Evolutionary conservation across 2,113 vertebrate genomes (phyloP).

Genomic region (Anguilla japonica): DNA sequence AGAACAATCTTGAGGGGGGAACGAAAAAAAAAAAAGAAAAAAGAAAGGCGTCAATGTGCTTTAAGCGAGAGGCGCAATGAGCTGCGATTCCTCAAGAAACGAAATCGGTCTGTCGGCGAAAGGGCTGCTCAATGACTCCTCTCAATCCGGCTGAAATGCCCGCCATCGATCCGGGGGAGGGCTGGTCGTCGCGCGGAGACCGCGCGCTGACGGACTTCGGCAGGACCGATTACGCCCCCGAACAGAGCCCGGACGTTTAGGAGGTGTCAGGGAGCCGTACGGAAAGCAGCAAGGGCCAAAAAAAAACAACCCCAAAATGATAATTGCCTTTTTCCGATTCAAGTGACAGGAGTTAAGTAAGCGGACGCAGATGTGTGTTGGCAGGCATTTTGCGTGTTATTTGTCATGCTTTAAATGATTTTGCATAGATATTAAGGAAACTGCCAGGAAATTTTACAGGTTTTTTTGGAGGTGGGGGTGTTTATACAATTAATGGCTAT

Average conservation of each 20-base stretch:
- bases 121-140: neutral
- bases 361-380: neutral
- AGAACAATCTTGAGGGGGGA: neutral
- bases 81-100: neutral
- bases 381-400: neutral
- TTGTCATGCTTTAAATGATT: neutral
- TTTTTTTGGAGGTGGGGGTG: neutral
- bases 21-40: neutral
- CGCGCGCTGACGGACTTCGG: neutral
- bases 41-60: neutral
- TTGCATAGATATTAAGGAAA: neutral
- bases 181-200: neutral
- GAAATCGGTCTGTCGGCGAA: neutral
- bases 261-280: neutral
- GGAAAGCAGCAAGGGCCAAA: neutral
- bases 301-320: neutral
- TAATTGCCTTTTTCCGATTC: neutral
- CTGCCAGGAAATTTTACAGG: neutral
- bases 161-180: neutral
- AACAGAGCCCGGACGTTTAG: neutral
- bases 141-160: neutral
- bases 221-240: neutral
- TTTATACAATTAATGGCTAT: neutral
- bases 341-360: neutral
- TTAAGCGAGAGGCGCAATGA: neutral